These are phyloP conservation scores for Silvanus unidentatus DNA, from an alignment of 2,888 invertebrate species.

Conservation along the genomic window DNA sequence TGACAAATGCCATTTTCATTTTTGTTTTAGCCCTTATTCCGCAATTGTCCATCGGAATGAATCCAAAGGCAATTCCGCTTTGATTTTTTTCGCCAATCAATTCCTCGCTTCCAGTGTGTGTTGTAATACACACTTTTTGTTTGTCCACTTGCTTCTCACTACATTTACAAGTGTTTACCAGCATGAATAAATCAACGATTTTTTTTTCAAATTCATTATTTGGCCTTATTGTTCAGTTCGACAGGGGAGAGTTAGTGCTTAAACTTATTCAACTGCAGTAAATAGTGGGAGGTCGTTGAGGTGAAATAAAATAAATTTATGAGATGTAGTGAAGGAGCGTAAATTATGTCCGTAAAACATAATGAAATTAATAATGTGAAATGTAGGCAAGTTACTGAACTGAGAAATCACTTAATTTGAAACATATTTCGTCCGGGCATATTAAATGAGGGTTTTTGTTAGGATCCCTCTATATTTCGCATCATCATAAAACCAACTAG, in stretches of 20 bases:
- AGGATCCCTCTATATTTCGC: neutral
- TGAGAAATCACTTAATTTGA: constrained; percentile 32
- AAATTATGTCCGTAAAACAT: constrained; percentile 32
- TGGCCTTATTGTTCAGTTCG: too few relatives aligned
- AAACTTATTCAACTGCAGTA: too few relatives aligned
- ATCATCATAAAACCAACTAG: neutral
- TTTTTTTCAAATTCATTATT: too few relatives aligned
- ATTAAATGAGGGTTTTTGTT: constrained; percentile 4
- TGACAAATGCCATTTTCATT: constrained; percentile 6
- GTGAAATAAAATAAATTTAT: constrained; percentile 5
- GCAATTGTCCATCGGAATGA: too few relatives aligned
- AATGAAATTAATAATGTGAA: constrained; percentile 33
- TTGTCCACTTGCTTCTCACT: too few relatives aligned
- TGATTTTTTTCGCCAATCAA: too few relatives aligned
- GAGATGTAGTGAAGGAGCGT: constrained; percentile 10
- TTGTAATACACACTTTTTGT: too few relatives aligned
- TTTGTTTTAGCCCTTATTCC: constrained; percentile 7
- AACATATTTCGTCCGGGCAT: constrained; percentile 24
- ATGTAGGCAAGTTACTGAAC: constrained; percentile 30
- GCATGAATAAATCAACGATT: too few relatives aligned
- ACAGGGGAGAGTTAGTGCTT: too few relatives aligned
- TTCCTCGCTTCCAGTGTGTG: too few relatives aligned
- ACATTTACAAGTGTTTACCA: too few relatives aligned
- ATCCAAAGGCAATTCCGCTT: neutral
- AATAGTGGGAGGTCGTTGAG: neutral